Conservation (phyloP, 2,113 vertebrate species). For the Silurus meridionalis region DNA sequence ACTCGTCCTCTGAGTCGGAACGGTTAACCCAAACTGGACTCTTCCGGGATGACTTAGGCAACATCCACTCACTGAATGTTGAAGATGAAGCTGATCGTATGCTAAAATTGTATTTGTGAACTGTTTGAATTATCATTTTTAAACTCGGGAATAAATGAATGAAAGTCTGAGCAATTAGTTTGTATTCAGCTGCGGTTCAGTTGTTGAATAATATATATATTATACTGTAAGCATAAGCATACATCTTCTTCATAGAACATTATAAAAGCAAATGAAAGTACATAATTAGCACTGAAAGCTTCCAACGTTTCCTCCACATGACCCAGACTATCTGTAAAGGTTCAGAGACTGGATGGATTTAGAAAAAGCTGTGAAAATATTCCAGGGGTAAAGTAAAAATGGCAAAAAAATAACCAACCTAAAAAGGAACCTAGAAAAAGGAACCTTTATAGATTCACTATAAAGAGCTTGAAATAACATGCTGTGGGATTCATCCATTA, state of each 20-base stretch:
- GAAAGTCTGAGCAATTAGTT: background rate
- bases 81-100: background rate
- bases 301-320: background rate
- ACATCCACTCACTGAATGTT: background rate
- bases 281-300: background rate
- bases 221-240: too few relatives aligned
- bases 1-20: background rate
- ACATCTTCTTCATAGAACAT: background rate
- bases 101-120: background rate
- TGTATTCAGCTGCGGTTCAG: background rate
- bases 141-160: background rate
- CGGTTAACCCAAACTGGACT: background rate
- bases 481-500: background rate
- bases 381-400: background rate
- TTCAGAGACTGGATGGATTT: background rate
- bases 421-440: background rate
- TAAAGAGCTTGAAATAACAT: background rate
- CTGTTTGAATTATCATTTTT: conserved; percentile 10
- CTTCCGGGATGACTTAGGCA: background rate
- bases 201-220: background rate
- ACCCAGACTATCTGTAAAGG: conserved; percentile 30
- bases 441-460: background rate
- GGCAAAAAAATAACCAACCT: background rate
- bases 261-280: conserved; percentile 28
- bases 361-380: background rate